Evolutionary conservation across 2,888 invertebrate species (phyloP).

Genomic region (Nephrotoma appendiculata): DNA sequence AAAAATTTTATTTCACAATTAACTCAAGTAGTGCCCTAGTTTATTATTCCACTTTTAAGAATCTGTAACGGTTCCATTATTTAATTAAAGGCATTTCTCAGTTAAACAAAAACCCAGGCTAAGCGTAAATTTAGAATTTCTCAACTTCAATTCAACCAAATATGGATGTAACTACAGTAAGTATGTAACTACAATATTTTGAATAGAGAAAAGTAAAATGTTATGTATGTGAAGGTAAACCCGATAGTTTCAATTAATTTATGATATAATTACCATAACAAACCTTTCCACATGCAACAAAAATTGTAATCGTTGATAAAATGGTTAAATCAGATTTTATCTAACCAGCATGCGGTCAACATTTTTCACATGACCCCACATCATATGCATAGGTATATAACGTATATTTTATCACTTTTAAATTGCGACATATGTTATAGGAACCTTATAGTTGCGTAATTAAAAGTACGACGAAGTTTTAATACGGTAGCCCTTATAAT

Average conservation of each 20-base stretch:
- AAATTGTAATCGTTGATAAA: neutral
- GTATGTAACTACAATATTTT: no score
- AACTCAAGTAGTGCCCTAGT: no score
- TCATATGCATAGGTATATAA: neutral
- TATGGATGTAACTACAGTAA: no score
- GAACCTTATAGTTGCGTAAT: neutral
- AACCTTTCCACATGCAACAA: neutral
- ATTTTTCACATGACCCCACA: neutral
- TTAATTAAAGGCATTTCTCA: no score
- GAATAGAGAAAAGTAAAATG: no score
- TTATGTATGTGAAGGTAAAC: neutral
- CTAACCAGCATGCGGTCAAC: neutral
- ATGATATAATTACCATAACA: neutral
- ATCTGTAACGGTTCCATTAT: neutral
- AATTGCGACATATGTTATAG: neutral
- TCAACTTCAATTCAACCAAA: no score
- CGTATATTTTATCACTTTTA: neutral
- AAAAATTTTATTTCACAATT: no score
- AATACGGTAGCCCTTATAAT: neutral
- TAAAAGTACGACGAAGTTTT: neutral
- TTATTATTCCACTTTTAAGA: neutral
- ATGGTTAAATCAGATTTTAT: neutral
- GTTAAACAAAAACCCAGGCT: no score
- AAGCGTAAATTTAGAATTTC: no score
- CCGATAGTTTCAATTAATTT: neutral